Conservation (phyloP, 2,113 vertebrate species). For the Cheirogaleus medius region DNA sequence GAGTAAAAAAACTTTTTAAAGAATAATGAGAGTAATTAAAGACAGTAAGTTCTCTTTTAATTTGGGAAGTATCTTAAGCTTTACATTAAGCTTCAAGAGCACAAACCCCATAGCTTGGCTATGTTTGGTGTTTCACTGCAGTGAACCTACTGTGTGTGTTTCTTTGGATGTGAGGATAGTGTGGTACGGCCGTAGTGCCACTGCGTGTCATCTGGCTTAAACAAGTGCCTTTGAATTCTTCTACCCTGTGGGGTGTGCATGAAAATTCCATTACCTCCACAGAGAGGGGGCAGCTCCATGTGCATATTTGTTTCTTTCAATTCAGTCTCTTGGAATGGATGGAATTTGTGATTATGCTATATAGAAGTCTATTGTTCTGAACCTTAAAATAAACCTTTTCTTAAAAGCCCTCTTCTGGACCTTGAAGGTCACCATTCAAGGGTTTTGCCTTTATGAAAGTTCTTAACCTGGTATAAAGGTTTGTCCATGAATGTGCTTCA, state of each 20-base stretch:
- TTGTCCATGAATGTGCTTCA: not conserved
- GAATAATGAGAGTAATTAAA: conserved; percentile 58
- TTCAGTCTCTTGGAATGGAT: conserved; percentile 57
- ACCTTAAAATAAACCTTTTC: conserved; percentile 55
- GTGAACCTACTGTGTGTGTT: conserved; percentile 57
- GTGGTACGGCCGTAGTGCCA: not conserved
- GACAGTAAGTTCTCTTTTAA: conserved; percentile 64
- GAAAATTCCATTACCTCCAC: conserved; percentile 55
- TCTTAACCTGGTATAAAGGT: conserved; percentile 35
- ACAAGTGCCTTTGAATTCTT: conserved; percentile 35
- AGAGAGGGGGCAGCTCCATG: conserved; percentile 37
- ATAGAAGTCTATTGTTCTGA: conserved; percentile 63
- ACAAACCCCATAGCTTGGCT: not conserved
- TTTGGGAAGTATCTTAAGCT: conserved; percentile 54
- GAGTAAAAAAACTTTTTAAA: conserved; percentile 49
- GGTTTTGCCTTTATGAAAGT: conserved; percentile 2
- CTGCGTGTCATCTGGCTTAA: not conserved
- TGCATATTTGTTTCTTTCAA: conserved; percentile 37
- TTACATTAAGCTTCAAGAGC: not conserved
- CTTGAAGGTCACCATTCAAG: conserved; percentile 30
- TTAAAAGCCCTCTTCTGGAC: conserved; percentile 48
- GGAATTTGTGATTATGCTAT: conserved; percentile 54
- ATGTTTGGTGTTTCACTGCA: not conserved
- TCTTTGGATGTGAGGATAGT: not conserved
- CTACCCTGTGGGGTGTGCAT: not conserved